Base-by-base conservation (phyloP, 2,113 vertebrate genomes). In the Gymnogyps californianus region DNA sequence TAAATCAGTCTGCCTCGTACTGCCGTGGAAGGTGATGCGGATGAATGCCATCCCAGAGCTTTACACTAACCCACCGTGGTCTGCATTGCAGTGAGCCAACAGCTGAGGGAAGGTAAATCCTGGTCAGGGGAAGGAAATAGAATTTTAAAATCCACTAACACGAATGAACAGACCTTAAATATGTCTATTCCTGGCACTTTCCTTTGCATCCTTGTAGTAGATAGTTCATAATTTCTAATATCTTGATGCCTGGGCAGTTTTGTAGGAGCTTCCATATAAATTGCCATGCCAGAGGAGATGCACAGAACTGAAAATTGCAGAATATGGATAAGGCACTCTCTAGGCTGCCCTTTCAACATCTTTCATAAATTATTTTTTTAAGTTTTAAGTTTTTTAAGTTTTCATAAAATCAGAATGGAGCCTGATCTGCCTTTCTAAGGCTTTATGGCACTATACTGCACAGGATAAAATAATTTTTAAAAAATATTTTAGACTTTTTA, bases 31-130 rank as follows among this genome's bases (percentile, higher is more conserved):
- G 51, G 61, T 1, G 32, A 22, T 77, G 80, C 80, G 80, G 93
- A 11, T 7, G 52, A 88, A 36, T 16, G 21, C 28, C 66, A 21
- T 7, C 71, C 55, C 66, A 26, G 79, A 62, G 87, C 84, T 87
- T 40, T 74, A 12, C 32, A 19, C 69, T 49, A 18, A 31, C 65
- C 65, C 78, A n/a, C 61, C 61, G 22, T 1, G 1, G 8, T 51
- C 90, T 94, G 94, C 94, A 88, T 72, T 88, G 92, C 95, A 87
- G 79, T 10, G 66, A 77, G 24, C 67, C 64, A 38, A 0, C 62
- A 88, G 82, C 82, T 67, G 79, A 62, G 76, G 67, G 20, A 42
- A 67, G 52, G 58, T 89, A 87, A 96, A 96, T 95, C 93, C 86
- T 87, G 93, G 40, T 7, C 86, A 72, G 28, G 29, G 58, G 12